A percentile compares a stretch with the other conserved stretches of the same genome.
Evolutionary conservation across 2,113 vertebrate genomes (phyloP).

Genomic region (Catharus fuscescens): DNA sequence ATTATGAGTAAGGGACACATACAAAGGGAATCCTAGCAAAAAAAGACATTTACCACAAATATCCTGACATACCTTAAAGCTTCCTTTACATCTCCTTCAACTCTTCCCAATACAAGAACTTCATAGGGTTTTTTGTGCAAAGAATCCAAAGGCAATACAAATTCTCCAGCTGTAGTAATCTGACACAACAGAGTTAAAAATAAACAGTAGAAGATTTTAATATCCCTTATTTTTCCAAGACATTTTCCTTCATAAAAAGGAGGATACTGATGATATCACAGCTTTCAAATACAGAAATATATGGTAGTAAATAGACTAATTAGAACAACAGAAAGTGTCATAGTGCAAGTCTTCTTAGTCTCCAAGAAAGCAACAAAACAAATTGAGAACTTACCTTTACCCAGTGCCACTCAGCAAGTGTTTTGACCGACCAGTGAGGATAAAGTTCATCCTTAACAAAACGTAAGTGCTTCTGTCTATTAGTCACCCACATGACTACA

Average conservation of each 20-base stretch:
- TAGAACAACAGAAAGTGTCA: background rate
- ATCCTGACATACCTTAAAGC: slow-evolving; percentile 62
- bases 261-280: background rate
- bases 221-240: background rate
- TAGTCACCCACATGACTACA: slow-evolving; percentile 93
- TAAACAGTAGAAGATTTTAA: background rate
- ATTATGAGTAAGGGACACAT: background rate
- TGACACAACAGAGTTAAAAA: slow-evolving; percentile 56
- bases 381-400: slow-evolving; percentile 85
- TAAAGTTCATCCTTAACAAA: slow-evolving; percentile 91
- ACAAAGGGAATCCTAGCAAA: background rate
- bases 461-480: slow-evolving; percentile 87
- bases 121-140: slow-evolving; percentile 96
- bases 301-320: background rate
- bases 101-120: slow-evolving; percentile 86
- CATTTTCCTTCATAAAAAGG: background rate
- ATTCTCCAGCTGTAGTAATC: slow-evolving; percentile 89
- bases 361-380: background rate
- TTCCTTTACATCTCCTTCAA: slow-evolving; percentile 24
- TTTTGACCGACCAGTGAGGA: slow-evolving; percentile 87
- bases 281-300: background rate
- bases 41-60: background rate
- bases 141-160: slow-evolving; percentile 93
- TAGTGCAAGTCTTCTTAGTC: background rate
- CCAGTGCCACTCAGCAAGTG: slow-evolving; percentile 92